Conservation (phyloP, 2,888 invertebrate genomes). For the Epicampocera succincta region DNA sequence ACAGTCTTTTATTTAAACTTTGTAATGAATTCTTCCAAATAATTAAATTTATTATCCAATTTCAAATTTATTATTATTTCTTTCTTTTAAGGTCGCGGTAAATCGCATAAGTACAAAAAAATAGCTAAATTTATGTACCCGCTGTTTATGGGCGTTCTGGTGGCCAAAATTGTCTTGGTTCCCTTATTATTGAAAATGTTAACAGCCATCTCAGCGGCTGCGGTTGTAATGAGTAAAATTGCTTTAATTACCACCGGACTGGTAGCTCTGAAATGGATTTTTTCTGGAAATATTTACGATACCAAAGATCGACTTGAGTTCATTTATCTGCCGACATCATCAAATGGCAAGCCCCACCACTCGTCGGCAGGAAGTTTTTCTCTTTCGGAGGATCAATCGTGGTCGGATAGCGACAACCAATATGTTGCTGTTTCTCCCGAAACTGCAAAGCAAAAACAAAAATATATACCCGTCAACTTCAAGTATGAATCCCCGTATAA, state of each 20-base stretch:
- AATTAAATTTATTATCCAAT: not conserved
- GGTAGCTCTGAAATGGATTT: constrained; percentile 77
- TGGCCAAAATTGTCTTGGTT: constrained; percentile 86
- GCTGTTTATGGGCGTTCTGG: constrained; percentile 84
- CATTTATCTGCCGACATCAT: constrained; percentile 72
- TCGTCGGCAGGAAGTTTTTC: constrained; percentile 48
- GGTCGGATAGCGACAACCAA: constrained; percentile 56
- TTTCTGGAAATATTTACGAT: constrained; percentile 68
- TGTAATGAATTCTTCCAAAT: too few relatives aligned
- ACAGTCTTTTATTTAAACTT: too few relatives aligned
- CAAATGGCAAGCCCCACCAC: constrained; percentile 61
- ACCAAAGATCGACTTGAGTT: constrained; percentile 74
- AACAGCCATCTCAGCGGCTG: constrained; percentile 85
- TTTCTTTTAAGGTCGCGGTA: constrained; percentile 75
- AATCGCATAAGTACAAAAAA: constrained; percentile 81
- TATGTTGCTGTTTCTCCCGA: constrained; percentile 31
- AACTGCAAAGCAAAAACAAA: constrained; percentile 16
- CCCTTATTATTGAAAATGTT: constrained; percentile 87
- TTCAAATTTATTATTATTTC: not conserved
- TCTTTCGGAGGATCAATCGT: constrained; percentile 57
- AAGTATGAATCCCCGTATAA: constrained; percentile 42
- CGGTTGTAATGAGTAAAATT: constrained; percentile 80
- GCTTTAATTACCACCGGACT: constrained; percentile 77
- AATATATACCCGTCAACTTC: constrained; percentile 56
- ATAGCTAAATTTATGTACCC: constrained; percentile 84